A percentile compares a stretch with the other conserved stretches of the same genome.
Conservation (phyloP, 1,140 invertebrate genomes). For the Zaprionus inermis region DNA sequence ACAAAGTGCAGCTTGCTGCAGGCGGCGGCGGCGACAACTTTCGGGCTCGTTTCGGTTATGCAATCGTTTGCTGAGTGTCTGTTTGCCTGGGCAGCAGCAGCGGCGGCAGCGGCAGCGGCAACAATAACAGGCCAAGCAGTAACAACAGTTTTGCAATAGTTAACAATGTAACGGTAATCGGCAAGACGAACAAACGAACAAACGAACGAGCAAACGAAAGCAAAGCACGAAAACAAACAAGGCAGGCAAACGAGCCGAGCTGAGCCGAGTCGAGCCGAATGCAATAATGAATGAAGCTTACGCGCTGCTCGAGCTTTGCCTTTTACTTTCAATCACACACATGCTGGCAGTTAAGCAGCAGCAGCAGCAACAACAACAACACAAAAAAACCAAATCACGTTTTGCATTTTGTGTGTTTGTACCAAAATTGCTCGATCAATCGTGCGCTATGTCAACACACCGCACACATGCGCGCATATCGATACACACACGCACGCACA, state of each 20-base stretch:
- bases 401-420: conserved; percentile 56
- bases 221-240: conserved; percentile 11
- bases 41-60: conserved; percentile 45
- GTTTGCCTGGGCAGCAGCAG: conserved; percentile 17
- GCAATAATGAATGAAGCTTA: conserved; percentile 80
- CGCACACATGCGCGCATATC: conserved; percentile 30
- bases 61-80: conserved; percentile 34
- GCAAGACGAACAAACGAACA: conserved; percentile 32
- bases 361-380: conserved; percentile 13
- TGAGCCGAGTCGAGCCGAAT: conserved; percentile 28
- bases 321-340: conserved; percentile 81
- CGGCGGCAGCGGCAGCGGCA: conserved; percentile 17
- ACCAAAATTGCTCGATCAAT: conserved; percentile 43
- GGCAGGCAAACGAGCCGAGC: background rate
- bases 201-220: conserved; percentile 23
- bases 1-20: conserved; percentile 14
- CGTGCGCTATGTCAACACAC: conserved; percentile 41
- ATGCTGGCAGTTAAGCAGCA: conserved; percentile 40
- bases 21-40: conserved; percentile 19
- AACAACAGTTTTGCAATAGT: conserved; percentile 75
- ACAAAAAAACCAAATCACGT: conserved; percentile 50
- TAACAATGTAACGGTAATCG: conserved; percentile 79
- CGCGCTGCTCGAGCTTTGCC: conserved; percentile 70
- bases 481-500: background rate
- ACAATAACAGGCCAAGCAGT: conserved; percentile 22